Percentiles rank a stretch among this genome's conserved stretches.
Evolutionary conservation across 2,888 invertebrate genomes (phyloP).

Genomic region (Micoletzkya japonica): DNA sequence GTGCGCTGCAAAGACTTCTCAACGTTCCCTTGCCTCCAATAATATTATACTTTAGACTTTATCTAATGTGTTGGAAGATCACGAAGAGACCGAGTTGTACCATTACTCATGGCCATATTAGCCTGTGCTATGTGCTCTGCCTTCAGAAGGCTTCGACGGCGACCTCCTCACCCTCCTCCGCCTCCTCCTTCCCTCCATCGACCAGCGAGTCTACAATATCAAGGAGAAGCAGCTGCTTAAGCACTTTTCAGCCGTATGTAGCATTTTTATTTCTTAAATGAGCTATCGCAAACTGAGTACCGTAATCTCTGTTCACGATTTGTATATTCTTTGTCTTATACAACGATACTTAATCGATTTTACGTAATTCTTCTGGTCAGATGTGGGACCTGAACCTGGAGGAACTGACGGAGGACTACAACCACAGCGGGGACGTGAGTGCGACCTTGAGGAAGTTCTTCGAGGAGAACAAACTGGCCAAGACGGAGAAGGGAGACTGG

Average conservation of each 20-base stretch:
- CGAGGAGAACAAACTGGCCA: constrained; percentile 72
- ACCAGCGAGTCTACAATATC: constrained; percentile 85
- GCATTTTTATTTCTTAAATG: background rate
- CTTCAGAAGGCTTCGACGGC: constrained; percentile 36
- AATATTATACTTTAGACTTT: no score
- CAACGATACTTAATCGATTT: no score
- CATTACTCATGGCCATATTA: no score
- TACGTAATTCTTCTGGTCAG: no score
- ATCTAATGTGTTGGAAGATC: no score
- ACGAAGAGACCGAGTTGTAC: no score
- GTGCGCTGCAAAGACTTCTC: no score
- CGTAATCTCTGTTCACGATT: no score
- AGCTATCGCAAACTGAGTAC: no score
- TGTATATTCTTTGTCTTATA: no score
- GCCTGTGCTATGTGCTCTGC: no score
- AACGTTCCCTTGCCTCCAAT: no score
- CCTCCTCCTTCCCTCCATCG: constrained; percentile 79
- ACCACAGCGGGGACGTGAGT: constrained; percentile 80
- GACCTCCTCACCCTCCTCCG: constrained; percentile 75
- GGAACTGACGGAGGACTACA: constrained; percentile 83
- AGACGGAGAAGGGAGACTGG: constrained; percentile 39
- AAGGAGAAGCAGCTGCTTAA: constrained; percentile 89
- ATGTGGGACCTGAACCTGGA: constrained; percentile 77
- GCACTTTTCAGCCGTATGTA: constrained; percentile 73
- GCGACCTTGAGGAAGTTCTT: constrained; percentile 82